phyloP scores from a whole-genome alignment of 2,797 vertebrate species.

The Neosilurus hyrtlii region DNA sequence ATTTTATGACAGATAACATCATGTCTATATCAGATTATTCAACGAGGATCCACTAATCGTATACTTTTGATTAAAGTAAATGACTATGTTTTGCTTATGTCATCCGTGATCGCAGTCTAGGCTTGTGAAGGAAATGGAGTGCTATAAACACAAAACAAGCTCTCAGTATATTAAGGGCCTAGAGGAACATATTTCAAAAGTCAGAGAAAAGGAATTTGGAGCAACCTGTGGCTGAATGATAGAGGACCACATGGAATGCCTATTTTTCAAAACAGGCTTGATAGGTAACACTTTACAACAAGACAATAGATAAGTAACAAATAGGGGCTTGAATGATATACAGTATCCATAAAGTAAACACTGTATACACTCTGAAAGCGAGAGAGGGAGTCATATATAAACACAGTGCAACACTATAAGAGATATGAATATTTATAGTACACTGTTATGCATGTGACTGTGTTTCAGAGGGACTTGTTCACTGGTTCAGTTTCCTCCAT shows the following conservation, averaged over 20 bases:
- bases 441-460: not conserved
- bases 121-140: not conserved
- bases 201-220: not conserved
- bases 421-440: not conserved
- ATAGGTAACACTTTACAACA: not conserved
- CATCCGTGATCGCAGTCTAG: not conserved
- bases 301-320: not conserved
- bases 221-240: not conserved
- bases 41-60: not conserved
- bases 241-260: not conserved
- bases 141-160: too few relatives aligned
- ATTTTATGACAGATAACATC: not conserved
- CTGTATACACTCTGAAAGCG: not conserved
- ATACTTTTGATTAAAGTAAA: not conserved
- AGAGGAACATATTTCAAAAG: not conserved
- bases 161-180: not conserved
- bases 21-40: not conserved
- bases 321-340: not conserved
- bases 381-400: not conserved
- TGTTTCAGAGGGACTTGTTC: not conserved
- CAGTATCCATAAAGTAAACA: not conserved
- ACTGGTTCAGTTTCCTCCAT: slow-evolving; percentile 11
- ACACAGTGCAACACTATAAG: not conserved
- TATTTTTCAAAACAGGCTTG: not conserved
- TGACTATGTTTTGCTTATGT: not conserved